These are phyloP conservation scores for Adelphocoris suturalis DNA, from an alignment of 2,888 invertebrate species.

Conservation along the genomic window DNA sequence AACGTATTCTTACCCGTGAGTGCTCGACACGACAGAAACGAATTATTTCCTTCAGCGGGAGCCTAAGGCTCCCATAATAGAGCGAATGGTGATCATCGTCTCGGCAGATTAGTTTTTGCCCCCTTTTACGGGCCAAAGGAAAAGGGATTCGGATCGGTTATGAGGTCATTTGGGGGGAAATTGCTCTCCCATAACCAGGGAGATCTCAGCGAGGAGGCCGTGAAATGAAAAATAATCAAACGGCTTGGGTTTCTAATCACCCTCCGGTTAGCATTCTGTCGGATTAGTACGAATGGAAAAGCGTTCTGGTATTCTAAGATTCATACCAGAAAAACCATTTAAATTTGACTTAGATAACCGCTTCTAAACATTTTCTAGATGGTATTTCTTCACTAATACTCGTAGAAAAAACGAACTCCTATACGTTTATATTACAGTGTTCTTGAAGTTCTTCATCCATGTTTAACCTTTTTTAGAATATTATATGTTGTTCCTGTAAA, in stretches of 20 bases:
- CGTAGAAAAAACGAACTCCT: too few species aligned
- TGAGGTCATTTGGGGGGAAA: slow-evolving; percentile 17
- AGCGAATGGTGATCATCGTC: not conserved
- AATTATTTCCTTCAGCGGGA: not conserved
- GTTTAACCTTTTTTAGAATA: too few species aligned
- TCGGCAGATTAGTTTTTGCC: slow-evolving; percentile 13
- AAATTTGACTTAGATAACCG: too few species aligned
- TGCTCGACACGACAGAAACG: too few species aligned
- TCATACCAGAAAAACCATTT: not conserved
- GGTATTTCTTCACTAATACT: too few species aligned
- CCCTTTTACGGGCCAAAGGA: not conserved
- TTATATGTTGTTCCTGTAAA: too few species aligned
- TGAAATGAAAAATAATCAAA: not conserved
- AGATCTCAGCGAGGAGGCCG: not conserved
- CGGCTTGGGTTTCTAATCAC: not conserved
- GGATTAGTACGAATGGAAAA: not conserved
- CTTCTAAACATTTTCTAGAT: too few species aligned
- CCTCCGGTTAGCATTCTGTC: not conserved
- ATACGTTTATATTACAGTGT: too few species aligned
- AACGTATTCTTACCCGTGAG: too few species aligned
- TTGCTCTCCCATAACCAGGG: not conserved
- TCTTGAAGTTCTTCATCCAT: too few species aligned
- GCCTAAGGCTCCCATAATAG: not conserved
- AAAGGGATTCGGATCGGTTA: not conserved
- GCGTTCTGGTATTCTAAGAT: not conserved